phyloP scores from a whole-genome alignment of 2,113 vertebrate species.

The Silurus glanis region DNA sequence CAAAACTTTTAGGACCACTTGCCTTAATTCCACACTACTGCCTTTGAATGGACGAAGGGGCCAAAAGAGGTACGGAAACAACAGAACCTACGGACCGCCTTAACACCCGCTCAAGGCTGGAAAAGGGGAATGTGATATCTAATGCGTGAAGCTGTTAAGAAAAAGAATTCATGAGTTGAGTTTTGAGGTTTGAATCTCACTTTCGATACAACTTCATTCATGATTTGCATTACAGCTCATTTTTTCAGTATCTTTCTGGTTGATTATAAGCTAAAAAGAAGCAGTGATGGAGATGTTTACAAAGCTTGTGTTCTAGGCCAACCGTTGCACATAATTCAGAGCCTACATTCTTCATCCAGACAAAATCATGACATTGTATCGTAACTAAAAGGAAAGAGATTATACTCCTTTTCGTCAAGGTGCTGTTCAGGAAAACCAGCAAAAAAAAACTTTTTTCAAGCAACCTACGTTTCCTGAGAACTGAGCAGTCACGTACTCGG shows the following conservation, averaged over 20 bases:
- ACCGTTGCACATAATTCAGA: not conserved
- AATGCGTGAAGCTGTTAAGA: not conserved
- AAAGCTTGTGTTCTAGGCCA: slow-evolving; percentile 34
- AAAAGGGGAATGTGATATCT: not conserved
- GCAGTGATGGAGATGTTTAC: not conserved
- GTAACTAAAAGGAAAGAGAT: not conserved
- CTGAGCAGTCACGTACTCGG: not conserved
- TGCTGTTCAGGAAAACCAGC: slow-evolving; percentile 19
- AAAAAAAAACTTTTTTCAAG: not conserved
- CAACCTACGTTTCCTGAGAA: not conserved
- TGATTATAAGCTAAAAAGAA: not conserved
- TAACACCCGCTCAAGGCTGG: slow-evolving; percentile 43
- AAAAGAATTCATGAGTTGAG: not conserved
- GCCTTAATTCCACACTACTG: slow-evolving; percentile 76
- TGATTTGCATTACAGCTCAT: not conserved
- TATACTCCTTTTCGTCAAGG: not conserved
- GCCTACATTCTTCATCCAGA: not conserved
- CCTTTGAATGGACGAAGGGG: slow-evolving; percentile 65
- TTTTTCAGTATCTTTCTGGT: not conserved
- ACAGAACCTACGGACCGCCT: slow-evolving; percentile 49
- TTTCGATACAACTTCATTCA: not conserved
- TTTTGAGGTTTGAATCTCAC: not conserved
- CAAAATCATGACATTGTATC: not conserved
- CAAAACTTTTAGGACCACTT: slow-evolving; percentile 40
- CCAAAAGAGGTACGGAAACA: slow-evolving; percentile 7